These are phyloP conservation scores for Cryptoleucopteryx plumbea DNA, from an alignment of 2,113 vertebrate genomes.

Conservation along the genomic window DNA sequence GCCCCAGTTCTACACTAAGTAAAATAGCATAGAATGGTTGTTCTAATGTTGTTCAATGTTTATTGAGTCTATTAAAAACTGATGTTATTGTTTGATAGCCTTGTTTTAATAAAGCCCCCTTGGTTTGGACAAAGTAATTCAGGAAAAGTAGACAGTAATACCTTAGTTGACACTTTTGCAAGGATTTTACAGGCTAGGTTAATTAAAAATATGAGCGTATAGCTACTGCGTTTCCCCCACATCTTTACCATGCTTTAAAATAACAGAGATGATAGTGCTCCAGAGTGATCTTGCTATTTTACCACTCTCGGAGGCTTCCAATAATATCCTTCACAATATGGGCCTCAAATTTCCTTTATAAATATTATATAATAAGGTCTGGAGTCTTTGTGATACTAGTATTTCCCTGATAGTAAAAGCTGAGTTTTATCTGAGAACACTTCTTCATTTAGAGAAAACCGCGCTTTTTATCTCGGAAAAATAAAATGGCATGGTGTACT, in stretches of 20 bases:
- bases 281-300: neutral
- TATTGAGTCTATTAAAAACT: conserved; percentile 17
- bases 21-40: neutral
- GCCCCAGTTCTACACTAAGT: neutral
- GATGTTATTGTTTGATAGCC: neutral
- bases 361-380: neutral
- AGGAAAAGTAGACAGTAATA: neutral
- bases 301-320: neutral
- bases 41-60: neutral
- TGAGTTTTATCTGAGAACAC: neutral
- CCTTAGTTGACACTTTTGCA: neutral
- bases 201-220: conserved; percentile 33
- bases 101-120: neutral
- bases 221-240: neutral
- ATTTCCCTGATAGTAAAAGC: neutral
- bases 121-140: conserved; percentile 22
- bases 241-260: conserved; percentile 21
- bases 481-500: neutral
- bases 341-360: neutral
- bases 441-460: neutral
- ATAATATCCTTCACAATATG: neutral
- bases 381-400: neutral
- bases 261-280: neutral
- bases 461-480: neutral
- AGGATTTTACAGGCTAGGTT: conserved; percentile 5